These are phyloP conservation scores for Hipposideros armiger DNA, from an alignment of 2,113 vertebrate species.

Conservation along the genomic window DNA sequence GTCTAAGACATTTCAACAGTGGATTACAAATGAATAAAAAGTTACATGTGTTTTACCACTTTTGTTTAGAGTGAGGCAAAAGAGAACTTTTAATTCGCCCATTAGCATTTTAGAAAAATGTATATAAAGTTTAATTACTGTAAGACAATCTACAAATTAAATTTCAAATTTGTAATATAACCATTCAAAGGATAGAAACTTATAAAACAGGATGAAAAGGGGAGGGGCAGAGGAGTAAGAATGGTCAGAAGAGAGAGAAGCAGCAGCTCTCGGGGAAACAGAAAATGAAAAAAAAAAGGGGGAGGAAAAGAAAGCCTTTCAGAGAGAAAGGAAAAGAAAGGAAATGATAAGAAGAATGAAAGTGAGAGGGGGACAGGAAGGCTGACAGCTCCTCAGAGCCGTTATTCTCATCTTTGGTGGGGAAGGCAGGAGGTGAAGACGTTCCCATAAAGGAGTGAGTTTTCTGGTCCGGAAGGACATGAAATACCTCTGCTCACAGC, in stretches of 20 bases:
- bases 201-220: neutral
- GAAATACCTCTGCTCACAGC: constrained; percentile 35
- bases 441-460: neutral
- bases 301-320: neutral
- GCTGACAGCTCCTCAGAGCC: neutral
- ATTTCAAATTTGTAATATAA: neutral
- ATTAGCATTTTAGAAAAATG: constrained; percentile 2
- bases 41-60: neutral
- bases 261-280: neutral
- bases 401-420: neutral
- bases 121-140: neutral
- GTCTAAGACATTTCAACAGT: neutral
- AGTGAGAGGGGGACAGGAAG: neutral
- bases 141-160: neutral
- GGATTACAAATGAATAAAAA: constrained; percentile 5
- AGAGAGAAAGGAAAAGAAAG: neutral
- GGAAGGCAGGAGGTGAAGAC: neutral
- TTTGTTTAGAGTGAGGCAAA: neutral
- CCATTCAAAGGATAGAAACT: neutral
- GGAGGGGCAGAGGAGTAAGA: too few relatives aligned
- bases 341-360: neutral
- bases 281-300: neutral
- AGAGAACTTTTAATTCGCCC: neutral
- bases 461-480: neutral
- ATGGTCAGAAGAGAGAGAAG: neutral